These are phyloP conservation scores for Drosophila novamexicana DNA, from an alignment of 1,140 invertebrate species.

Conservation along the genomic window DNA sequence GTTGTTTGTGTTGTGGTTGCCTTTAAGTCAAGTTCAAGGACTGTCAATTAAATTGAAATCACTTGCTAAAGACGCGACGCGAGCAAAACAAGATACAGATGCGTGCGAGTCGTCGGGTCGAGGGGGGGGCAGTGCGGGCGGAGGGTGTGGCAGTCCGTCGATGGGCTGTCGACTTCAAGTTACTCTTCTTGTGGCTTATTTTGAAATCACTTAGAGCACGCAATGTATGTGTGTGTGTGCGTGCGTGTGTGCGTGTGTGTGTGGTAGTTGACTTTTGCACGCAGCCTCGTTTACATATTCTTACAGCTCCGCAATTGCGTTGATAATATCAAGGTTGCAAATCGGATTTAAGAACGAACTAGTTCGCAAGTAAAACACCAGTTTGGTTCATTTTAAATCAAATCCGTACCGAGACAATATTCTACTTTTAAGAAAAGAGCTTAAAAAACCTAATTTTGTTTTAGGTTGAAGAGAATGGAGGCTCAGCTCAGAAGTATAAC, in stretches of 20 bases:
- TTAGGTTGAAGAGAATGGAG: too few species aligned
- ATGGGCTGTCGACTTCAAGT: constrained; percentile 12
- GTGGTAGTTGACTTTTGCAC: constrained; percentile 47
- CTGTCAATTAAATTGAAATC: constrained; percentile 84
- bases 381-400: too few species aligned
- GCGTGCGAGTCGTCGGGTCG: constrained; percentile 6
- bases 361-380: too few species aligned
- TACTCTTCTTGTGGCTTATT: constrained; percentile 55
- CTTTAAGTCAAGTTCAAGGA: constrained; percentile 84
- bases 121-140: background rate
- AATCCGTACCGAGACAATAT: too few species aligned
- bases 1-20: constrained; percentile 68
- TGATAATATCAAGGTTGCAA: constrained; percentile 1
- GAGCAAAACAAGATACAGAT: constrained; percentile 65
- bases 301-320: constrained; percentile 43
- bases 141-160: background rate
- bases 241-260: constrained; percentile 11
- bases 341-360: too few species aligned
- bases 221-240: constrained; percentile 12
- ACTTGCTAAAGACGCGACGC: constrained; percentile 76
- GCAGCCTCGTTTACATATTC: constrained; percentile 52
- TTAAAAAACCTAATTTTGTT: too few species aligned
- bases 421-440: too few species aligned
- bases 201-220: constrained; percentile 49
- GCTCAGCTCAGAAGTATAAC: too few species aligned